Percentiles rank a stretch among this genome's conserved stretches.
phyloP scores from a whole-genome alignment of 2,797 vertebrate genomes.

The Anableps anableps region DNA sequence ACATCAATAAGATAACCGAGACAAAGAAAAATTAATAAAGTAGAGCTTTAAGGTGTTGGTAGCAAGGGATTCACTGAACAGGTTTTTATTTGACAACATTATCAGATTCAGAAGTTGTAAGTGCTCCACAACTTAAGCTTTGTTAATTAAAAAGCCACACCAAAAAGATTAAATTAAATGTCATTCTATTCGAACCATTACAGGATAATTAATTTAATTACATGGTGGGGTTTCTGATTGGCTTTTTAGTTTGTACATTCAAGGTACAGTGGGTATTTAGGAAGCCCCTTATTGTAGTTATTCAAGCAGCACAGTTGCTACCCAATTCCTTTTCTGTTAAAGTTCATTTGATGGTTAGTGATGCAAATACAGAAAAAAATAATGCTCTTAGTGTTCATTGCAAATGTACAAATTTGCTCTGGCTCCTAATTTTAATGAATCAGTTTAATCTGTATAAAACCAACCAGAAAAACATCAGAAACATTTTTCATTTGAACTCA shows the following conservation, averaged over 20 bases:
- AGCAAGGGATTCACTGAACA: background rate
- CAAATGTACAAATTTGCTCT: background rate
- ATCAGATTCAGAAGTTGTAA: constrained; percentile 37
- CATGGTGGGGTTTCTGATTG: constrained; percentile 41
- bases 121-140: constrained; percentile 29
- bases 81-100: constrained; percentile 36
- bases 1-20: constrained; percentile 35
- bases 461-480: background rate
- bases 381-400: background rate
- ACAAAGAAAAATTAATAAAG: constrained; percentile 34
- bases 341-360: background rate
- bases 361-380: background rate
- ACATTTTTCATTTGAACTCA: background rate
- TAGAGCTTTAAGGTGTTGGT: constrained; percentile 1
- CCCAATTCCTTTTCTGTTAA: background rate
- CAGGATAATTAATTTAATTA: constrained; percentile 51
- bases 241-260: constrained; percentile 5
- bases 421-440: background rate
- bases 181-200: constrained; percentile 42
- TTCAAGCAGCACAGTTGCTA: background rate
- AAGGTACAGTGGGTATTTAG: background rate
- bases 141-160: constrained; percentile 58
- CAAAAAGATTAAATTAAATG: constrained; percentile 42
- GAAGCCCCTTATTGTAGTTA: background rate
- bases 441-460: background rate